Evolutionary conservation across 2,113 vertebrate genomes (phyloP).

Genomic region (Clarias macrocephalus): DNA sequence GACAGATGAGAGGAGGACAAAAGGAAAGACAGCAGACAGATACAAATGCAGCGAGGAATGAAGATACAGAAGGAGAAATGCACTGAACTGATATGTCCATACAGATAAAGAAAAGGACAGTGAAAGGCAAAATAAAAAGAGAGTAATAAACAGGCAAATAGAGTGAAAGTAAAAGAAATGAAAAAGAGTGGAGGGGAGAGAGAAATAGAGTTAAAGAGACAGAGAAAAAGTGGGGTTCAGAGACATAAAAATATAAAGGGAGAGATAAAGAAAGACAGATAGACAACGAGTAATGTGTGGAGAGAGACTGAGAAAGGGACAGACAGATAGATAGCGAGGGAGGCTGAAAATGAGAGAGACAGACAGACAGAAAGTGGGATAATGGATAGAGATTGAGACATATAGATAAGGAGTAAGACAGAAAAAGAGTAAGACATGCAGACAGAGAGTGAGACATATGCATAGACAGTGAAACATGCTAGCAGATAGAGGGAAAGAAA

Average conservation of each 20-base stretch:
- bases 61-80: not conserved
- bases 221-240: not conserved
- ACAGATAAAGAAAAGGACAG: not conserved
- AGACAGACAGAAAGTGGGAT: not conserved
- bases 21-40: not conserved
- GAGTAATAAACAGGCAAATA: not conserved
- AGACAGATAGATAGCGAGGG: not conserved
- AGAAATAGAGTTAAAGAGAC: slow-evolving; percentile 1
- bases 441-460: not conserved
- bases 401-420: not conserved
- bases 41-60: not conserved
- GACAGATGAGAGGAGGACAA: slow-evolving; percentile 17
- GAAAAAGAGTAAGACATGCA: not conserved
- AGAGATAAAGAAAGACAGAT: slow-evolving; percentile 2
- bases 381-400: not conserved
- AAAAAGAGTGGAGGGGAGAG: not conserved
- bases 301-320: not conserved
- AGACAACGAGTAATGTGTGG: not conserved
- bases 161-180: not conserved
- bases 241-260: slow-evolving; percentile 10
- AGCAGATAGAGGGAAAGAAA: not conserved
- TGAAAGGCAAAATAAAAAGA: not conserved
- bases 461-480: not conserved
- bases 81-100: not conserved
- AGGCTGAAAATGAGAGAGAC: slow-evolving; percentile 22